Evolutionary conservation across 2,888 invertebrate genomes (phyloP).

Genomic region (Coleophora deauratella): DNA sequence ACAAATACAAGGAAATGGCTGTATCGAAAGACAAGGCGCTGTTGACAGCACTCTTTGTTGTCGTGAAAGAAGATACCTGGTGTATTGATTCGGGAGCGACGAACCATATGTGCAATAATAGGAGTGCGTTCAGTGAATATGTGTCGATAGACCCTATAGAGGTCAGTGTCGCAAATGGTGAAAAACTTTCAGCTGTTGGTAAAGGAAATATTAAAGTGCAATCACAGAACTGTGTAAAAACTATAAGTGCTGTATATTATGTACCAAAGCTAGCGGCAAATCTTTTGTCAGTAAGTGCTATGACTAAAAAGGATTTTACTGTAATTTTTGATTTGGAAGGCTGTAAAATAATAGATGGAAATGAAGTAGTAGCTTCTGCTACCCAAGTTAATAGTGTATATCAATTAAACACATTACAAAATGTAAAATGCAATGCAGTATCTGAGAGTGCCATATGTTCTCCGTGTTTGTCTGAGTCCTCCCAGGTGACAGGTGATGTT

Average conservation of each 20-base stretch:
- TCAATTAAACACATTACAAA: neutral
- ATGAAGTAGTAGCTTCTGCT: neutral
- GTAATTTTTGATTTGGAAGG: neutral
- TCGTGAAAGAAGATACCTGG: conserved; percentile 1
- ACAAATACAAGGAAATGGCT: neutral
- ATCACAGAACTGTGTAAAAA: neutral
- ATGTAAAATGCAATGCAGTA: neutral
- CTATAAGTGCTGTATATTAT: conserved; percentile 5
- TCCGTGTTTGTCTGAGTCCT: neutral
- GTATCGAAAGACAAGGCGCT: neutral
- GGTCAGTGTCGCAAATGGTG: conserved; percentile 6
- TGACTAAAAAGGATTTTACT: conserved; percentile 1
- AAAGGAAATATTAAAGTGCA: conserved; percentile 1
- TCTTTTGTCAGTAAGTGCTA: conserved; percentile 9
- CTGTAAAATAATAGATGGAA: neutral
- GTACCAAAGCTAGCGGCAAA: conserved; percentile 8
- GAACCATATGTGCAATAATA: conserved; percentile 3
- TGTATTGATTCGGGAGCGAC: conserved; percentile 5
- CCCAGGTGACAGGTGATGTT: neutral
- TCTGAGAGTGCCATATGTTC: neutral
- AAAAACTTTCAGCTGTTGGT: conserved; percentile 3
- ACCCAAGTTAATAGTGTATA: neutral
- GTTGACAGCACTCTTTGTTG: conserved; percentile 1
- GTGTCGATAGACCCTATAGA: neutral
- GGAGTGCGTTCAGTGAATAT: neutral